Base-by-base conservation (phyloP, 2,888 invertebrate genomes). In the Hemistola chrysoprasaria region DNA sequence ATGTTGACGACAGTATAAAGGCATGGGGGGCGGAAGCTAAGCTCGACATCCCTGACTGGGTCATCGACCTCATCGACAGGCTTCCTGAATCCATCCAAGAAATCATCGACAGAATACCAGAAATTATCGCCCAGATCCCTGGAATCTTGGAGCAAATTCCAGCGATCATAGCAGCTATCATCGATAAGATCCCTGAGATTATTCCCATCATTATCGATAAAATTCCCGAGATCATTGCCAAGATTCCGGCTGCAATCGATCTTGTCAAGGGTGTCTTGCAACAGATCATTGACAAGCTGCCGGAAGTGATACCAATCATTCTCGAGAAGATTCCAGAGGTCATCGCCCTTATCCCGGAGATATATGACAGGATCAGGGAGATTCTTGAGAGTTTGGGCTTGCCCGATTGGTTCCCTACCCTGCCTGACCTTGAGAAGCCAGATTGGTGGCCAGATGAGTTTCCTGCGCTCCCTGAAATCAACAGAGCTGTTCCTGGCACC, bases 391-490 rank as follows among this genome's bases (percentile, higher is more conserved):
- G 7, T 8, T 20, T 27, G 11, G 40, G 32, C n/a, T 9, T 33
- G 21, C 45, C 40, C 8, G 40, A 46, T 10, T 46, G 40, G 40
- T 40, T 46, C 4, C 44, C 39, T n/a, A 26, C 23, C 8, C 11
- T 36, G 7, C 40, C 40, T 6, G 35, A 32, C 0, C 22, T 28
- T 0, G 32, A 39, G 0, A 23, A 20, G 9, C 39, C 44, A 1
- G 42, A 39, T 5, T 40, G 43, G 40, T 40, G 40, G 40, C 42
- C 42, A 0, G 22, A 11, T 2, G 28, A 22, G 6, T 1, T 28
- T 1, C 38, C 44, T 10, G 22, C 9, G 2, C 24, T 35, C 3
- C 44, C 44, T 2, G 41, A 41, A 7, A 37, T 24, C 31, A 45
- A 50, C 31, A 6, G 8, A 1, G 37, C 42, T 0, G 29, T 28